Evolutionary conservation across 1,140 invertebrate genomes (phyloP).

Genomic region (Nomia melanderi): DNA sequence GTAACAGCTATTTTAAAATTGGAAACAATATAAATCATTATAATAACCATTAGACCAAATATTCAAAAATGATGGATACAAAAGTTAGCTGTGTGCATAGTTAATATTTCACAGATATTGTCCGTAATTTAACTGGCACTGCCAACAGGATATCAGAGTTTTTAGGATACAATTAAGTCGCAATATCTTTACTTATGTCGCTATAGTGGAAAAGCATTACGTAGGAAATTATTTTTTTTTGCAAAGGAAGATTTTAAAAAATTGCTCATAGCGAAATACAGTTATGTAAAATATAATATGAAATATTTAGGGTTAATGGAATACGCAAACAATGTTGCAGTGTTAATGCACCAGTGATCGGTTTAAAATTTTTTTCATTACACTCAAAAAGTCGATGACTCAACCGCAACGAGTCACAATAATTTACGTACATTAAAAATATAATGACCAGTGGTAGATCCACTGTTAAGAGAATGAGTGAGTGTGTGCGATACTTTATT

Average conservation of each 20-base stretch:
- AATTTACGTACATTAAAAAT: slow-evolving; percentile 68
- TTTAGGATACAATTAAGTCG: slow-evolving; percentile 7
- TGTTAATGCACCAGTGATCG: slow-evolving; percentile 53
- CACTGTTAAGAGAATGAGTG: slow-evolving; percentile 77
- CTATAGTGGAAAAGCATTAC: background rate
- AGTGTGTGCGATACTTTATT: slow-evolving; percentile 78
- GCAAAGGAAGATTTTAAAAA: background rate
- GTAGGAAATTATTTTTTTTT: background rate
- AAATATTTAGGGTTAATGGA: slow-evolving; percentile 58
- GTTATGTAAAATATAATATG: slow-evolving; percentile 19
- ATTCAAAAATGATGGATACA: background rate
- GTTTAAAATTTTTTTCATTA: slow-evolving; percentile 59
- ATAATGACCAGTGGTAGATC: slow-evolving; percentile 70
- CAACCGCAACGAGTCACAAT: slow-evolving; percentile 57
- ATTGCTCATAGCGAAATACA: slow-evolving; percentile 13
- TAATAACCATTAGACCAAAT: slow-evolving; percentile 18
- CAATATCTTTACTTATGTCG: slow-evolving; percentile 6
- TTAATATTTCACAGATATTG: slow-evolving; percentile 25
- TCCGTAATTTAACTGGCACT: slow-evolving; percentile 27
- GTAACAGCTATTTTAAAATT: slow-evolving; percentile 26
- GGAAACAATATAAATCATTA: slow-evolving; percentile 1
- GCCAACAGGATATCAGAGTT: slow-evolving; percentile 28
- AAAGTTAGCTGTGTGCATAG: slow-evolving; percentile 22
- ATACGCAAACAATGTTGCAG: slow-evolving; percentile 59
- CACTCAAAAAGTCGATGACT: slow-evolving; percentile 56